A percentile compares a stretch with the other conserved stretches of the same genome.
Evolutionary conservation across 2,888 invertebrate genomes (phyloP).

Genomic region (Amblyteles armatorius): DNA sequence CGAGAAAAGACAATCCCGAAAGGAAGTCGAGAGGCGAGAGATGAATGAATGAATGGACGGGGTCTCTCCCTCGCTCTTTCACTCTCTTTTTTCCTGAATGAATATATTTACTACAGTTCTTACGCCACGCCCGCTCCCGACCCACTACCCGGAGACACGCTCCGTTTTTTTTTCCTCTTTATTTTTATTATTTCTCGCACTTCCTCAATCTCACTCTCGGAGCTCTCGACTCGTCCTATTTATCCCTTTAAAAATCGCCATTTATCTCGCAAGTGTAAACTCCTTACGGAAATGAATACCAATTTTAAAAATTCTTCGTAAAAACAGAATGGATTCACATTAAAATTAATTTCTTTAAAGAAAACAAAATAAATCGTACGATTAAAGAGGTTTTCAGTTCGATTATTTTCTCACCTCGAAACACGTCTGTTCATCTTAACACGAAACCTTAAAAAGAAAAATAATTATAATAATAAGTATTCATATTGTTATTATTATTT

Average conservation of each 20-base stretch:
- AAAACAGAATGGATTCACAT: background rate
- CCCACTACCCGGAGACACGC: conserved; percentile 17
- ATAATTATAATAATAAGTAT: background rate
- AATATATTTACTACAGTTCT: conserved; percentile 74
- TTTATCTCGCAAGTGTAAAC: background rate
- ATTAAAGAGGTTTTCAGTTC: background rate
- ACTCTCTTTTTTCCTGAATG: conserved; percentile 75
- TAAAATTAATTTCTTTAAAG: background rate
- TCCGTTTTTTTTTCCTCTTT: conserved; percentile 24
- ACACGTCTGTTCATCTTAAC: background rate
- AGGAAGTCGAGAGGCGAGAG: conserved; percentile 73
- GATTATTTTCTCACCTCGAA: background rate
- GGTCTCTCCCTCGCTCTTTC: background rate
- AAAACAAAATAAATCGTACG: background rate
- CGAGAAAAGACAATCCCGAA: conserved; percentile 78
- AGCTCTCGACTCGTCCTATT: background rate
- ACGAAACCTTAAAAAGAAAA: background rate
- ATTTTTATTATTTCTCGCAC: conserved; percentile 53
- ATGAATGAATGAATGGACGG: conserved; percentile 74
- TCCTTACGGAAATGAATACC: background rate
- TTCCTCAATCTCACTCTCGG: conserved; percentile 1
- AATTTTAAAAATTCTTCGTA: background rate
- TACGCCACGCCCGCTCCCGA: conserved; percentile 50
- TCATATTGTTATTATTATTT: too few relatives aligned
- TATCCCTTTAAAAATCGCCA: background rate